Evolutionary conservation across 2,113 vertebrate species (phyloP).

Genomic region (Silurus asotus): DNA sequence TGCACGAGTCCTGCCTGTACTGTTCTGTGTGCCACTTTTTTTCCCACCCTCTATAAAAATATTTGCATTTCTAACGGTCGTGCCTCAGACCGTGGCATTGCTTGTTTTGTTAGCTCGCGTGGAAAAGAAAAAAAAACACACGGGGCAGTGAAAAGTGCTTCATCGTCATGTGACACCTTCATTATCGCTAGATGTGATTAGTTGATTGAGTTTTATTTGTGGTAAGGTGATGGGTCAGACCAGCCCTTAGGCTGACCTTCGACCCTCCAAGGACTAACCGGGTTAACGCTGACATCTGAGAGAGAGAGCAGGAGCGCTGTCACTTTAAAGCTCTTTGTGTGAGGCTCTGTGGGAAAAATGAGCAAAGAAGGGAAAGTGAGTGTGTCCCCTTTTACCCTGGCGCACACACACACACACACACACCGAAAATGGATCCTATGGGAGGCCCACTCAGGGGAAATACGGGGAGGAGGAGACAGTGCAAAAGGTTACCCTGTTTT

Average conservation of each 20-base stretch:
- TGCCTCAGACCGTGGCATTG: neutral
- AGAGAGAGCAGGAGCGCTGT: conserved; percentile 33
- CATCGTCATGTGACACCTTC: neutral
- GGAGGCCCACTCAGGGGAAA: conserved; percentile 48
- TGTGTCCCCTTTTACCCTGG: conserved; percentile 54
- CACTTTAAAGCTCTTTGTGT: conserved; percentile 55
- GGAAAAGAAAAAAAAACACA: neutral
- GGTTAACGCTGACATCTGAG: conserved; percentile 31
- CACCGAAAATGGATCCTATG: conserved; percentile 47
- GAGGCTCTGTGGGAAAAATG: conserved; percentile 52
- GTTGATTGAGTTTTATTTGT: conserved; percentile 47
- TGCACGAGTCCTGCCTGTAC: conserved; percentile 1
- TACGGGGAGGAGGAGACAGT: conserved; percentile 37
- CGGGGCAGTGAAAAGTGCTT: neutral
- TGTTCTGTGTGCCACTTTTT: neutral
- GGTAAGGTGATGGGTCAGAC: conserved; percentile 36
- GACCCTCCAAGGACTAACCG: neutral
- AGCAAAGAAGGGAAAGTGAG: conserved; percentile 50
- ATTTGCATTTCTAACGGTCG: conserved; percentile 32
- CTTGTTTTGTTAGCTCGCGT: neutral
- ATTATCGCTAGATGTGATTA: conserved; percentile 19
- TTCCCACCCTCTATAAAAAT: neutral
- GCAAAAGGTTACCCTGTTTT: conserved; percentile 44
- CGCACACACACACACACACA: conserved; percentile 36
- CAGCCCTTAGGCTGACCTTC: conserved; percentile 39